Evolutionary conservation across 1,140 invertebrate species (phyloP), one percentile per base, ranked within the genome.

Genomic region (Brachionus asplanchnoidis): DNA sequence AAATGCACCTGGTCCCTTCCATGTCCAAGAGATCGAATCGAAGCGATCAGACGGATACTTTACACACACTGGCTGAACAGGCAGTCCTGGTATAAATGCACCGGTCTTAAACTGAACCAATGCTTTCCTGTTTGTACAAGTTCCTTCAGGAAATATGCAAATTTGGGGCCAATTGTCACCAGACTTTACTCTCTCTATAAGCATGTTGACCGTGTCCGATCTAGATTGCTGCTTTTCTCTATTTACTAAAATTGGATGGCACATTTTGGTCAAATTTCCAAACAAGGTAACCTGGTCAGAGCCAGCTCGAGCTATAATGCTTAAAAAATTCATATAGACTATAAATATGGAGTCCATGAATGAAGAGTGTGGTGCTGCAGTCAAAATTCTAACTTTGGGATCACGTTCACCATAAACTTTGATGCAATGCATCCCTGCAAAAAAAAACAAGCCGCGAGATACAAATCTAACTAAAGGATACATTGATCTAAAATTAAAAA

Each of bases 1-100:
- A 85, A 94, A 90, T 95, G 94, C 94, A 90, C 94, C 94, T 85
- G 95, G 95, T 84, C 96, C 96, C 90, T 97, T 95, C 96, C 96
- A 98, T 4, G 96, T 98, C 96, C 96, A 98, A 0, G 95, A 96
- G 53, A 96, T 93, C 3, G 95, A 96, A 88, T 98, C 95, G 12
- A 82, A 82, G 86, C 94, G 91, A 87, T 93, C 94, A 88, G 97
- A 97, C 0, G 94, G 95, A 89, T 97, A 98, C 75, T 94, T 92
- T 70, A 98, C 93, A 86, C 95, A 93, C 7, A 97, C 95, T 0
- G 96, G 96, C 88, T 98, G 96, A 0, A 98, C 94, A 0, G 96
- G 95, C 9, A 97, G 94, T 0, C 95, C 96, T 0, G 95, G 95
- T 91, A 95, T 95, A 90, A 92, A 92, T 75, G 88, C 90, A 79